Conservation (phyloP, 2,888 invertebrate genomes). For the Pediacus dermestoides region DNA sequence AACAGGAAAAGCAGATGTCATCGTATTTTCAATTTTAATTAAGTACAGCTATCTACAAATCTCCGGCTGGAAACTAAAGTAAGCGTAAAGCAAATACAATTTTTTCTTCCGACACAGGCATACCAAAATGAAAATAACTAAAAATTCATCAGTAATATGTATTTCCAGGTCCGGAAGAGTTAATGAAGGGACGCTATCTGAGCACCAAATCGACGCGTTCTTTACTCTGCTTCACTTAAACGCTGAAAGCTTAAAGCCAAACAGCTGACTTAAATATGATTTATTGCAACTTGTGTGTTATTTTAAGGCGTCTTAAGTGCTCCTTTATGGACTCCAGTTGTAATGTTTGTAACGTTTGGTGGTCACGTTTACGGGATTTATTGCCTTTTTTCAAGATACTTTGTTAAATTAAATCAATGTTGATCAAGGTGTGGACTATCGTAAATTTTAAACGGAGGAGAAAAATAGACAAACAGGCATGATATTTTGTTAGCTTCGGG, state of each 20-base stretch:
- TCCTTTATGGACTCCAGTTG: conserved; percentile 34
- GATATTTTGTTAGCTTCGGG: no score
- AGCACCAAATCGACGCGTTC: conserved; percentile 36
- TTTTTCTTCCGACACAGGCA: no score
- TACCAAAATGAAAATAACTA: conserved; percentile 3
- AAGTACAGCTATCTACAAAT: no score
- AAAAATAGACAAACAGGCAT: no score
- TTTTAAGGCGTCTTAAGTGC: conserved; percentile 38
- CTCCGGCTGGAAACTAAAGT: no score
- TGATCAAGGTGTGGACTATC: no score
- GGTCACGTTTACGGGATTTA: conserved; percentile 34
- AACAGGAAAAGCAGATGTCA: no score
- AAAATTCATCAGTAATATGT: conserved; percentile 20
- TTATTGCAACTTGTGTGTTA: conserved; percentile 38
- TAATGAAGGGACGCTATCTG: conserved; percentile 43
- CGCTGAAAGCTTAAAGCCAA: conserved; percentile 39
- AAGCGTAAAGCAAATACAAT: no score
- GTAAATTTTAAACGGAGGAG: no score
- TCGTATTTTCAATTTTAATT: no score
- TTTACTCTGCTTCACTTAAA: conserved; percentile 37
- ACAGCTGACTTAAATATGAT: conserved; percentile 45
- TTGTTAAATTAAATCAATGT: conserved; percentile 24
- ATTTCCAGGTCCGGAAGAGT: conserved; percentile 37
- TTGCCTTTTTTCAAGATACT: conserved; percentile 24
- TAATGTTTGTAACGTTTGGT: conserved; percentile 32